phyloP scores from a whole-genome alignment of 2,888 invertebrate species.

The Philonicus albiceps region DNA sequence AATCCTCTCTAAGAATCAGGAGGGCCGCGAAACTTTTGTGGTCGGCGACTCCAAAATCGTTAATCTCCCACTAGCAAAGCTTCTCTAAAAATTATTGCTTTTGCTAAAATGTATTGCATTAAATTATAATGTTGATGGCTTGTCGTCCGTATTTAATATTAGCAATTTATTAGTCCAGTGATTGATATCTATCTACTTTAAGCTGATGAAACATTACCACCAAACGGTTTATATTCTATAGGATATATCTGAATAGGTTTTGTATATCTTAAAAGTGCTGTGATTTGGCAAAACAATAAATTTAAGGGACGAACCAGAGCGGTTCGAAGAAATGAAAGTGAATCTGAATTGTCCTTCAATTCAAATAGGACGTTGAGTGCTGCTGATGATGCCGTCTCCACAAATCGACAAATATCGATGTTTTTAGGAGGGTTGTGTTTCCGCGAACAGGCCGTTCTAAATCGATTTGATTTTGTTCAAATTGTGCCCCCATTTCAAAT shows the following conservation, averaged over 20 bases:
- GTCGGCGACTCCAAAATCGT: too few species aligned
- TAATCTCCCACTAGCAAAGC: too few species aligned
- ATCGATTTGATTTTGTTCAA: neutral
- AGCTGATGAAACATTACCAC: neutral
- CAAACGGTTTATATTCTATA: neutral
- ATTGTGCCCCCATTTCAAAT: neutral
- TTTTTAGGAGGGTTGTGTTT: neutral
- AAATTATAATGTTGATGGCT: neutral
- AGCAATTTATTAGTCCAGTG: neutral
- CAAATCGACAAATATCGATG: neutral
- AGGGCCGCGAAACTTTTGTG: too few species aligned
- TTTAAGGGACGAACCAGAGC: neutral
- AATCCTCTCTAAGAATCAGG: too few species aligned
- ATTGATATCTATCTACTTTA: neutral
- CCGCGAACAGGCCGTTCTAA: neutral
- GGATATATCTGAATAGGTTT: neutral
- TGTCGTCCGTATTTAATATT: neutral
- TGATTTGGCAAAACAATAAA: neutral
- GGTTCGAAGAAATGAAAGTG: neutral
- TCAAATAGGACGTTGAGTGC: neutral
- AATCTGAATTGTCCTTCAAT: neutral
- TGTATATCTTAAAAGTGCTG: neutral
- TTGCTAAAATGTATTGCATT: neutral
- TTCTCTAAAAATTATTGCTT: neutral
- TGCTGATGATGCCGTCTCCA: neutral